Evolutionary conservation across 1,140 invertebrate species (phyloP), one percentile per base, ranked within the genome.

Genomic region (Adelges cooleyi): DNA sequence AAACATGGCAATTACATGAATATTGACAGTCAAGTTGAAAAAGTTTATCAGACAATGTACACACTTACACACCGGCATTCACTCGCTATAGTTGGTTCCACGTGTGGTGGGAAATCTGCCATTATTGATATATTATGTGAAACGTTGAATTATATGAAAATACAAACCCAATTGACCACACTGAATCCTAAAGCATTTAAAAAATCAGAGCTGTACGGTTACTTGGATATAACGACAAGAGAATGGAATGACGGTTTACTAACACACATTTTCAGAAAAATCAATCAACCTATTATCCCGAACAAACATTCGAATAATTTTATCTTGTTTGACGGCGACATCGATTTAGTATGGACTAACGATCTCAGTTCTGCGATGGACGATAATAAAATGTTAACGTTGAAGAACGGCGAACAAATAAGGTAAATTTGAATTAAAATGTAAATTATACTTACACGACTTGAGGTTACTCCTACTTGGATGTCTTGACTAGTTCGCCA

Each of bases 301-400:
- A 46, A 33, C 8, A 46, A 48, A 18, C 22, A 46, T 8, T 80
- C 83, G 1, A 75, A 80, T 0, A 81, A 80, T 5, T 94, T 91
- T 71, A 90, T 92, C 67, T 76, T 92, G 46, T 94, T 93, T 76
- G 92, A 95, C 73, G 92, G 92, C 5, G 91, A 94, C 73, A 89
- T 95, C 3, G 92, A 95, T 79, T 85, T 90, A 4, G 76, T 92
- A 6, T 95, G 91, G 91, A 90, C 94, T 68, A 90, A 94, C 77
- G 94, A 94, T 75, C 92, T 95, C 88, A 95, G 94, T 76, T 92
- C 90, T 1, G 90, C 94, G 4, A 94, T 95, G 90, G 92, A 95
- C 73, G 91, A 95, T 74, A 94, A 94, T 73, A 87, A 86, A 73
- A 74, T 93, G 48, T 48, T 67, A 20, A 69, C 48, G 0, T 29